A percentile compares a stretch with the other conserved stretches of the same genome.
Evolutionary conservation across 2,113 vertebrate genomes (phyloP).

Genomic region (Cyphomyrus plagiostoma): DNA sequence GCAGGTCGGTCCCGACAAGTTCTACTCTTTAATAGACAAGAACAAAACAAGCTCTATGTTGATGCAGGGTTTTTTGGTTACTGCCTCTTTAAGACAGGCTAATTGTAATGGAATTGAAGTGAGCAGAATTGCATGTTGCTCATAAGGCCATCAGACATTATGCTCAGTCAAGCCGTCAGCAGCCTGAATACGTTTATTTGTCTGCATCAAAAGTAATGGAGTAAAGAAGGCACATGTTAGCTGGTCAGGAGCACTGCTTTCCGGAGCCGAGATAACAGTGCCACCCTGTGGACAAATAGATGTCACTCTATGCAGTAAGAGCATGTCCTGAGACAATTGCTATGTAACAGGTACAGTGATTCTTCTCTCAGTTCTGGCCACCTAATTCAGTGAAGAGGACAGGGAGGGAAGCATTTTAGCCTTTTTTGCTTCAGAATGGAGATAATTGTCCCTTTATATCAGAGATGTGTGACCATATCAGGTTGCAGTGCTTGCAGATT

Average conservation of each 20-base stretch:
- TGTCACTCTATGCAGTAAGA: background rate
- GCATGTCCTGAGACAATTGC: background rate
- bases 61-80: background rate
- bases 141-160: background rate
- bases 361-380: background rate
- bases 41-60: background rate
- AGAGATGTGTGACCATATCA: background rate
- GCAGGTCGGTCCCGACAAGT: slow-evolving; percentile 64
- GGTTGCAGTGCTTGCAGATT: background rate
- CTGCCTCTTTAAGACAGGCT: background rate
- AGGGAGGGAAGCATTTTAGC: background rate
- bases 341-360: background rate
- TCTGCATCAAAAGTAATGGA: background rate
- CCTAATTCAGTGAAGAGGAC: background rate
- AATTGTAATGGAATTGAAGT: background rate
- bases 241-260: background rate
- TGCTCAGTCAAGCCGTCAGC: background rate
- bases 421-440: background rate
- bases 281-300: background rate
- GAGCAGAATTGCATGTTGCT: background rate
- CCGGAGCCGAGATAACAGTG: slow-evolving; percentile 1
- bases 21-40: background rate
- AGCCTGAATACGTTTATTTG: background rate
- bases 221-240: background rate
- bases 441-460: background rate